phyloP scores from a whole-genome alignment of 2,113 vertebrate species.

The Nothocercus nigrocapillus region DNA sequence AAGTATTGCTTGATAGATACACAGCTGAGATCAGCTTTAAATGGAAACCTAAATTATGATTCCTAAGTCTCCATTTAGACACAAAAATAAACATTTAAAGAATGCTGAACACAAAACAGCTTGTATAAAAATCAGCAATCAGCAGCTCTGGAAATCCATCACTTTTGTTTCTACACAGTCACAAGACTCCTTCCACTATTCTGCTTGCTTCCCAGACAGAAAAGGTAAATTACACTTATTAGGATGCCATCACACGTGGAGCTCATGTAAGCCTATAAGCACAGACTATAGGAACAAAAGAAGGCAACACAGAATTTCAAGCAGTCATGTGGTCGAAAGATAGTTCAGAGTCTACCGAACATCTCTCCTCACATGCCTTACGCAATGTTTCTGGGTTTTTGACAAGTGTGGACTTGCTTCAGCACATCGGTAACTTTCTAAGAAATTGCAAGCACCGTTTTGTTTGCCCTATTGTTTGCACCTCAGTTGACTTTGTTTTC shows the following conservation, averaged over 20 bases:
- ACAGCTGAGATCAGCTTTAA: background rate
- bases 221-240: background rate
- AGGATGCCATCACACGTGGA: background rate
- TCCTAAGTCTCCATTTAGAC: background rate
- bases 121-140: background rate
- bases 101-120: background rate
- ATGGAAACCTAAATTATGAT: background rate
- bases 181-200: rapidly evolving
- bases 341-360: rapidly evolving
- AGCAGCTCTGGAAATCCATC: background rate
- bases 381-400: background rate
- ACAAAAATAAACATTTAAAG: background rate
- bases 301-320: background rate
- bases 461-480: background rate
- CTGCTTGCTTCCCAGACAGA: background rate
- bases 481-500: background rate
- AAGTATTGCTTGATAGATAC: background rate
- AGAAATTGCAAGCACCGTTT: background rate
- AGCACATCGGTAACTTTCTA: background rate
- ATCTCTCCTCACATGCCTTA: background rate
- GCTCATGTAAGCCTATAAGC: background rate
- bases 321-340: background rate
- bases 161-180: background rate
- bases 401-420: background rate
- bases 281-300: background rate